Base-by-base conservation (phyloP, 2,113 vertebrate species). In the Myotis davidii region DNA sequence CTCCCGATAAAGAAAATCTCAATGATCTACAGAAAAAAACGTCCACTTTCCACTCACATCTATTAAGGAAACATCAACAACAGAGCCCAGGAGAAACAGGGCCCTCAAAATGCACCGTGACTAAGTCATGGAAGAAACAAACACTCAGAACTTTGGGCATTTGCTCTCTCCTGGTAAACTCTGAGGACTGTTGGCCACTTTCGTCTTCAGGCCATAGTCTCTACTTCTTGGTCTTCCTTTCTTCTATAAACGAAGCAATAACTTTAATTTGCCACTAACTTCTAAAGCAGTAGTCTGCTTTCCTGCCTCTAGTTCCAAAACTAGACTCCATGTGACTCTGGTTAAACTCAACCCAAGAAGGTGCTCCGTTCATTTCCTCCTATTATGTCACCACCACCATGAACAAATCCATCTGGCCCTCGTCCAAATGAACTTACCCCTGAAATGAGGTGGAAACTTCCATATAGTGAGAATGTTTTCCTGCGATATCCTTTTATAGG, bases 361-460 rank as follows among this genome's bases (percentile, higher is more conserved):
- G 88, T 88, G 59, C 74, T 83, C 82, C 0, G 0, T 92, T 88
- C 54, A 79, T 95, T 96, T 94, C 90, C 96, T 92, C 67, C 93
- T 77, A 90, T 95, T 94, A 95, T 95, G 78, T 91, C 90, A 67
- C 88, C 81, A 88, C 73, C 50, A 32, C 87, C 50, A 83, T 67
- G 93, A 93, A 96, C 94, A 96, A 65, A 92, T 72, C 90, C 37
- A 67, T 86, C 85, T 94, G 93, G 95, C 65, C 34, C 52, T 84
- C 52, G 50, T 86, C 87, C 96, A 95, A 3, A 14, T 29, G 79
- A 91, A 21, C 89, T 96, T 89, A 91, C 48, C 76, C 70, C 39
- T 79, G 87, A 93, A 81, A 14, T 52, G 45, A 96, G 78, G 45
- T 96, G 91, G 95, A 96, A 95, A 94, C 96, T 95, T 96, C 91